Evolutionary conservation across 2,888 invertebrate genomes (phyloP).

Genomic region (Cephus rjabovi): DNA sequence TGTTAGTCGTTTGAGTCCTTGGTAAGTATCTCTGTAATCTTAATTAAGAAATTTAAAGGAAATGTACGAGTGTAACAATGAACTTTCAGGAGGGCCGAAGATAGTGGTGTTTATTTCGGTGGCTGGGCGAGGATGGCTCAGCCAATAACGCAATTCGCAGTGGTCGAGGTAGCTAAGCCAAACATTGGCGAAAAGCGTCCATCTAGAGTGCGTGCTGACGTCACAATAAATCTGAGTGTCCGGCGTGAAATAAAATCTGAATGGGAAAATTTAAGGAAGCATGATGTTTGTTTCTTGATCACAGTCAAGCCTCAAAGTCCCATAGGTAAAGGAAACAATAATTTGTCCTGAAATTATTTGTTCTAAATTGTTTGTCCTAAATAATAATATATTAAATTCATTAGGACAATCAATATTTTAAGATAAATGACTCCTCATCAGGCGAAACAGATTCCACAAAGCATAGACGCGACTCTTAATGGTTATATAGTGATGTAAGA

Average conservation of each 20-base stretch:
- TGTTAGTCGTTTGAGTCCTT: constrained; percentile 93
- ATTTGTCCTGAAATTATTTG: too few relatives aligned
- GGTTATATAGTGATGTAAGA: background rate
- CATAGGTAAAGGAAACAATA: constrained; percentile 72
- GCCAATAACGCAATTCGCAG: constrained; percentile 90
- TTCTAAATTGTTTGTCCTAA: too few relatives aligned
- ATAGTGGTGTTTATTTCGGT: constrained; percentile 87
- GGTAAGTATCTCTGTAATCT: constrained; percentile 70
- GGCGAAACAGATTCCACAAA: background rate
- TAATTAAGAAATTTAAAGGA: background rate
- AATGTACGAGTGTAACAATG: background rate
- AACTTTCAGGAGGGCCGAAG: constrained; percentile 81
- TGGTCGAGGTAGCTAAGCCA: constrained; percentile 94
- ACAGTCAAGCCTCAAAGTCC: constrained; percentile 88
- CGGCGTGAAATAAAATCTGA: constrained; percentile 92
- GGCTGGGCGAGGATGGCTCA: constrained; percentile 99
- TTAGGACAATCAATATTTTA: too few relatives aligned
- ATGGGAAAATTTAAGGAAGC: constrained; percentile 96
- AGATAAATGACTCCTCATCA: too few relatives aligned
- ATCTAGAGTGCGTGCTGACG: constrained; percentile 94
- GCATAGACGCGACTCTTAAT: background rate
- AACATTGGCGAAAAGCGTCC: constrained; percentile 95
- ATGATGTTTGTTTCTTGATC: constrained; percentile 97
- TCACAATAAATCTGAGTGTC: constrained; percentile 92
- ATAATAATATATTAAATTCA: too few relatives aligned